These are phyloP conservation scores for Carapus acus DNA, from an alignment of 2,797 vertebrate genomes.

Conservation along the genomic window DNA sequence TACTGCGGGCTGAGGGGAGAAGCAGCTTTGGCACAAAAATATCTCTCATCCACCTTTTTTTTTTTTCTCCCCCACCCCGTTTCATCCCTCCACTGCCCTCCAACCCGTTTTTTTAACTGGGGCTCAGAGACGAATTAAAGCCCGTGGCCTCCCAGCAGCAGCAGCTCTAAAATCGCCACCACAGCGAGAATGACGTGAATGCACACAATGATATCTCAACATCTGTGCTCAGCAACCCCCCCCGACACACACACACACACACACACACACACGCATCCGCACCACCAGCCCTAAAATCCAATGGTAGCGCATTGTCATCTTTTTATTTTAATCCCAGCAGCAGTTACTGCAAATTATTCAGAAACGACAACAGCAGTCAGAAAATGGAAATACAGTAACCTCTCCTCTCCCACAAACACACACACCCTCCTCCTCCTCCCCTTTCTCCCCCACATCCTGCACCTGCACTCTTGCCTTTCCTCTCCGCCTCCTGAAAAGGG, in stretches of 20 bases:
- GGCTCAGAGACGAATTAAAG: constrained; percentile 3
- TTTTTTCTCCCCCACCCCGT: constrained; percentile 1
- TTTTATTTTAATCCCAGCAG: background rate
- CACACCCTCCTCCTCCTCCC: too few relatives aligned
- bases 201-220: constrained; percentile 1
- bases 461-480: constrained; percentile 13
- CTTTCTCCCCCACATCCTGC: background rate
- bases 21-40: constrained; percentile 65
- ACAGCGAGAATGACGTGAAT: constrained; percentile 9
- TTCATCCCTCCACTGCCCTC: too few relatives aligned
- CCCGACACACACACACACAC: too few relatives aligned
- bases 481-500: constrained; percentile 6
- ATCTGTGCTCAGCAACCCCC: background rate
- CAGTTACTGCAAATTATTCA: constrained; percentile 7
- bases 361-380: constrained; percentile 7
- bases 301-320: constrained; percentile 14
- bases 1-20: constrained; percentile 54
- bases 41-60: constrained; percentile 24
- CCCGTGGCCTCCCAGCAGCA: background rate
- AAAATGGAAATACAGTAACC: constrained; percentile 21
- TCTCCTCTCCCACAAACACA: too few relatives aligned
- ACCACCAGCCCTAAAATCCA: background rate
- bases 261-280: too few relatives aligned
- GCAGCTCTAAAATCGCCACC: constrained; percentile 6
- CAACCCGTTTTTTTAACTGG: constrained; percentile 5